Percentiles rank a stretch among this genome's conserved stretches.
phyloP scores from a whole-genome alignment of 2,888 invertebrate species.

The Xylota segnis region DNA sequence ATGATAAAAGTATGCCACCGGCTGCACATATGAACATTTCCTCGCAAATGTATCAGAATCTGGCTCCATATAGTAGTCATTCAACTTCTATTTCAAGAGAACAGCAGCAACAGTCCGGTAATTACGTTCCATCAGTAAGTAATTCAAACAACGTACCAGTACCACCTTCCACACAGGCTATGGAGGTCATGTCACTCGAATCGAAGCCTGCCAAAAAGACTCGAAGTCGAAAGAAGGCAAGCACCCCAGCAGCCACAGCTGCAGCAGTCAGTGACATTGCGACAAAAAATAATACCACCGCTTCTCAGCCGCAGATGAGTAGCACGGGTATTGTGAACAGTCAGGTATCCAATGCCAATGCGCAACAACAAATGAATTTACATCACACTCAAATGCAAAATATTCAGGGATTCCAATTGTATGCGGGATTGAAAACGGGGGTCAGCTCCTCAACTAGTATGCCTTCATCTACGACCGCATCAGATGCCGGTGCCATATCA shows the following conservation, averaged over 20 bases:
- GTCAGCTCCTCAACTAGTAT: conserved; percentile 79
- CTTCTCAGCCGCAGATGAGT: conserved; percentile 67
- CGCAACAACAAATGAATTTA: conserved; percentile 78
- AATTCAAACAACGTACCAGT: conserved; percentile 38
- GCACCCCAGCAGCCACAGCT: conserved; percentile 55
- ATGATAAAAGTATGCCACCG: conserved; percentile 87
- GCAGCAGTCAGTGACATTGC: conserved; percentile 71
- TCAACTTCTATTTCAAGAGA: conserved; percentile 69
- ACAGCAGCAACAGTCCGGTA: conserved; percentile 73
- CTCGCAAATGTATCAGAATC: conserved; percentile 82
- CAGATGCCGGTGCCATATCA: conserved; percentile 85
- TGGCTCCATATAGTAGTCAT: conserved; percentile 74
- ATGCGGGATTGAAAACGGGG: conserved; percentile 86
- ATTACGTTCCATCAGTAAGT: conserved; percentile 55
- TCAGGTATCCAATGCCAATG: conserved; percentile 51
- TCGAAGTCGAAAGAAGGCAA: conserved; percentile 59
- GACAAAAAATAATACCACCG: conserved; percentile 74
- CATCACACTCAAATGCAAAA: conserved; percentile 79
- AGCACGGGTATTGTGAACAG: conserved; percentile 45
- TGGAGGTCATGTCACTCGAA: conserved; percentile 78
- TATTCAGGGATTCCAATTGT: conserved; percentile 86
- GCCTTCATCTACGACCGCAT: conserved; percentile 74
- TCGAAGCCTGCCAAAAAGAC: conserved; percentile 67
- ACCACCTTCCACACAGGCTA: conserved; percentile 68
- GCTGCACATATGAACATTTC: conserved; percentile 87